Base-by-base conservation (phyloP, 2,888 invertebrate genomes). In the Tortrix viridana region DNA sequence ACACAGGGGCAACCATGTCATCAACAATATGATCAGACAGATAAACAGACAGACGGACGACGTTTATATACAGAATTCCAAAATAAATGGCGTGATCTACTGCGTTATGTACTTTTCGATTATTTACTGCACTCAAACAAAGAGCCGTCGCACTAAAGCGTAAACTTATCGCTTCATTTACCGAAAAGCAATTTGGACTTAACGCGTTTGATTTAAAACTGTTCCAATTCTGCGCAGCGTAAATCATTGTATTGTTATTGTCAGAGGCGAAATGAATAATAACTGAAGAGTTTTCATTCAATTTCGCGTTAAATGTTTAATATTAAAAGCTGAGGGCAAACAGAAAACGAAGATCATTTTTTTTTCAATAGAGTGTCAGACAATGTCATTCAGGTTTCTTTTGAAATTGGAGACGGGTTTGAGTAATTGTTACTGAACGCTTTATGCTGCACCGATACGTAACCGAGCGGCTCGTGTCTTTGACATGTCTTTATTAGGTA, bases 131-230 rank as follows among this genome's bases (percentile, higher is more conserved):
- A 44, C 26, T 43, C 48, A 49, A 61, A 55, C 32, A 48, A 54
- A 61, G n/a, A 20, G 7, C 5, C 14, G n/a, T 19, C 12, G 14
- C 16, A 32, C 32, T 48, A 49, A 43, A 16, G 19, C 23, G 41
- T 47, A 48, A 48, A 55, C 32, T 61, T 49, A 61, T 55, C 32
- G 54, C 43, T 49, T 61, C 48, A 55, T 55, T 61, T 41, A 37
- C 14, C 18, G 14, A 19, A 55, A 55, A 49, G 48, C 49, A 43
- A 60, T 48, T 48, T 49, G n/a, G 49, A 61, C 54, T 61, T 60
- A 41, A 48, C 26, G 9, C 26, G n/a, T 6, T 19, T 55, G 43
- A 55, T 55, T 55, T 49, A 60, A 48, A 12, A 22, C 47, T 37
- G 47, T 60, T 60, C 41, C 38, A 23, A n/a, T 54, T 55, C 9